Evolutionary conservation across 2,888 invertebrate genomes (phyloP).

Genomic region (Anodontia alba): DNA sequence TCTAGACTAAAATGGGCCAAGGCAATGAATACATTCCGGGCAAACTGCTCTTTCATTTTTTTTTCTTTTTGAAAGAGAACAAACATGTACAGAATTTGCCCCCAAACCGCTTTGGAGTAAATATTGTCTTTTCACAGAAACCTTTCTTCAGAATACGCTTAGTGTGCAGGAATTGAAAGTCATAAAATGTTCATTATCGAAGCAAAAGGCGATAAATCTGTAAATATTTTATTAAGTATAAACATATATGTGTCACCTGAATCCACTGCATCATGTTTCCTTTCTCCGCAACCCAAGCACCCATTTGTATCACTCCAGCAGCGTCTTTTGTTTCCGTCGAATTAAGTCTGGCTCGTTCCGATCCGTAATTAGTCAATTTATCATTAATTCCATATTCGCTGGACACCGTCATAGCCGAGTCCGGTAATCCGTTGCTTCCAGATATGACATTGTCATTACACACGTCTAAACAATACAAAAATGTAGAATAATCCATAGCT

Average conservation of each 20-base stretch:
- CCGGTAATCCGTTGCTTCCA: conserved; percentile 38
- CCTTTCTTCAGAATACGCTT: too few relatives aligned
- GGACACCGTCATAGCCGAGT: conserved; percentile 46
- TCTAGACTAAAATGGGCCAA: too few relatives aligned
- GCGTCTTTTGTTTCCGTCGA: conserved; percentile 57
- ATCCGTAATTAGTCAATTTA: conserved; percentile 54
- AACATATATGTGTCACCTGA: conserved; percentile 40
- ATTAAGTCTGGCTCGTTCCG: conserved; percentile 56
- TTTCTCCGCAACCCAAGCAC: conserved; percentile 66
- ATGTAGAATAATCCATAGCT: background rate
- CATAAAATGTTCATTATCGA: too few relatives aligned
- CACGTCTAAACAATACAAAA: conserved; percentile 25
- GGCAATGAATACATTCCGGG: too few relatives aligned
- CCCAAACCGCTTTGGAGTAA: too few relatives aligned
- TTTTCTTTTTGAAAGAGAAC: too few relatives aligned
- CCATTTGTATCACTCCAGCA: conserved; percentile 61
- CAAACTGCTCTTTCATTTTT: too few relatives aligned
- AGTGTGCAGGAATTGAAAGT: too few relatives aligned
- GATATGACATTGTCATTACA: conserved; percentile 56
- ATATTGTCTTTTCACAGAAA: too few relatives aligned
- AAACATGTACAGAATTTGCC: too few relatives aligned
- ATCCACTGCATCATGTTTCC: conserved; percentile 65
- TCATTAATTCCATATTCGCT: conserved; percentile 52
- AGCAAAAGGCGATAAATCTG: too few relatives aligned
- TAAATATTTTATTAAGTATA: too few relatives aligned